A percentile compares a stretch with the other conserved stretches of the same genome.
Evolutionary conservation across 2,888 invertebrate species (phyloP).

Genomic region (Brachynemurus nebulosus): DNA sequence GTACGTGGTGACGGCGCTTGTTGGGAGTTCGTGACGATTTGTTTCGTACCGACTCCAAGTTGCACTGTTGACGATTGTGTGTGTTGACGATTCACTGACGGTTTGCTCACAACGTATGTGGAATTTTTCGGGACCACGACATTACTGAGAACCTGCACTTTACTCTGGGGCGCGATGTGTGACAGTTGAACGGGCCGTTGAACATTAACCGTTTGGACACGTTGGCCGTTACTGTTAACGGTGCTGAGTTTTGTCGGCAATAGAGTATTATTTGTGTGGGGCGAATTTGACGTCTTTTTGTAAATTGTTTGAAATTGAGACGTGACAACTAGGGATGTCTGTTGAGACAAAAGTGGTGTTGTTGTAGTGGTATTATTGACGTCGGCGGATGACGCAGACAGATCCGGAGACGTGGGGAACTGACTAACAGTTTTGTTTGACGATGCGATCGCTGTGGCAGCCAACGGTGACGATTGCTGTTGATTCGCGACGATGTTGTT

Average conservation of each 20-base stretch:
- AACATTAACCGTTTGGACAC: slow-evolving; percentile 9
- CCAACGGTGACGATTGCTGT: slow-evolving; percentile 8
- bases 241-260: slow-evolving; percentile 4
- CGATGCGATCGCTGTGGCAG: slow-evolving; percentile 5
- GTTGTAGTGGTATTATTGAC: neutral
- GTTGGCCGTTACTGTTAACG: slow-evolving; percentile 4
- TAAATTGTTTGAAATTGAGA: slow-evolving; percentile 4
- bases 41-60: neutral
- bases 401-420: slow-evolving; percentile 4
- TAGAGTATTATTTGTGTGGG: neutral
- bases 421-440: slow-evolving; percentile 2
- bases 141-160: slow-evolving; percentile 31
- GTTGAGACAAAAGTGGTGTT: neutral
- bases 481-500: slow-evolving; percentile 7
- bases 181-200: slow-evolving; percentile 7
- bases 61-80: neutral
- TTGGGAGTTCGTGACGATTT: slow-evolving; percentile 2
- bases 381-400: neutral
- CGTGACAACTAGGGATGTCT: slow-evolving; percentile 2
- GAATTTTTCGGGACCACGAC: slow-evolving; percentile 23
- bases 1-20: neutral
- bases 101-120: slow-evolving; percentile 21
- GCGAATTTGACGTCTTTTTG: slow-evolving; percentile 5
- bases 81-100: slow-evolving; percentile 3
- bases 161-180: slow-evolving; percentile 19